phyloP scores from a whole-genome alignment of 2,113 vertebrate species.

The Empidonax traillii region DNA sequence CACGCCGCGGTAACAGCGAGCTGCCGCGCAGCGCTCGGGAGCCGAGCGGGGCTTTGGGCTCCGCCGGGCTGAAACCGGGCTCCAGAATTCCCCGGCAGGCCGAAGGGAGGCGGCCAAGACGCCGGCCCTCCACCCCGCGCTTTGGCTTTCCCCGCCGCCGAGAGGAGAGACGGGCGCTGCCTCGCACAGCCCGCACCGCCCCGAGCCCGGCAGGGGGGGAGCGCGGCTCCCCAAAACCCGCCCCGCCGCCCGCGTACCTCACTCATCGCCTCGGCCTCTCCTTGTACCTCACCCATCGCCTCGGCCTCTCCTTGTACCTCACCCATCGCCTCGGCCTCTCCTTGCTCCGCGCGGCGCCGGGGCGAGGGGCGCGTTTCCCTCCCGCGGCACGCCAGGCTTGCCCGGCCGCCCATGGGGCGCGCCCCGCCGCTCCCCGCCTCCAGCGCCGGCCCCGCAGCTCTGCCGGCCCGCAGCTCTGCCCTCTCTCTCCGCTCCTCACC shows the following conservation, averaged over 20 bases:
- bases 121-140: not conserved
- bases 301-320: too few relatives aligned
- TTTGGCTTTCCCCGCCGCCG: not conserved
- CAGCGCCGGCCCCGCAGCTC: not conserved
- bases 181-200: too few relatives aligned
- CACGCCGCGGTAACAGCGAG: too few relatives aligned
- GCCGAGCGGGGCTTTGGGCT: not conserved
- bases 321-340: not conserved
- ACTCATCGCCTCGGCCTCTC: too few relatives aligned
- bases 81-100: accelerated
- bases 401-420: not conserved
- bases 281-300: too few relatives aligned
- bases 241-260: not conserved
- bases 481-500: not conserved
- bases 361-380: not conserved
- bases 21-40: accelerated
- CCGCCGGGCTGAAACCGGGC: not conserved
- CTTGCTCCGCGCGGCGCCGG: not conserved
- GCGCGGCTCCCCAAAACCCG: not conserved
- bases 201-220: not conserved
- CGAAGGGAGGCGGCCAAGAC: not conserved
- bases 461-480: not conserved
- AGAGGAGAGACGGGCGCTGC: not conserved
- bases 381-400: not conserved
- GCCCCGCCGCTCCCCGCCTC: not conserved